Percentiles rank a stretch among this genome's conserved stretches.
Conservation (phyloP, 2,113 vertebrate genomes). For the Harpagus bidentatus region DNA sequence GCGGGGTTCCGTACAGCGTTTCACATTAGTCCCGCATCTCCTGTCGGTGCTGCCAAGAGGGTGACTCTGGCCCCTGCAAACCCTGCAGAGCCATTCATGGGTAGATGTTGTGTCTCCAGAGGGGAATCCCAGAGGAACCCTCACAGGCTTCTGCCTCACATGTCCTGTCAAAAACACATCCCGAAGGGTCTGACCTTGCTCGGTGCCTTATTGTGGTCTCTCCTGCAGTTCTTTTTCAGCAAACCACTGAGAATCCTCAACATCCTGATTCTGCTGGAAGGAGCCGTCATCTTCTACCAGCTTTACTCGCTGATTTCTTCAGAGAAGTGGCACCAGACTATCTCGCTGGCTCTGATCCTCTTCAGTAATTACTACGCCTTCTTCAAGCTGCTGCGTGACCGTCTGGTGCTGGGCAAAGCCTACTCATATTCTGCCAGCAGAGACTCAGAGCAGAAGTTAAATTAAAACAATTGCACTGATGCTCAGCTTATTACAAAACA, state of each 20-base stretch:
- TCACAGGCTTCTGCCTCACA: rapidly evolving
- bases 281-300: constrained; percentile 96
- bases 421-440: constrained; percentile 86
- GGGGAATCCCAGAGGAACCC: background rate
- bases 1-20: rapidly evolving
- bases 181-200: rapidly evolving
- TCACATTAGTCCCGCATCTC: rapidly evolving
- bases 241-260: constrained; percentile 96
- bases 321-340: constrained; percentile 97
- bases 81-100: rapidly evolving
- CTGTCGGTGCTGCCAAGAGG: rapidly evolving
- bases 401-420: constrained; percentile 94
- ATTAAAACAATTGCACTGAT: constrained; percentile 69
- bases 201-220: rapidly evolving
- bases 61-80: background rate
- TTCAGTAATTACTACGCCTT: constrained; percentile 99
- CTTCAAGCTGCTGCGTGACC: constrained; percentile 96
- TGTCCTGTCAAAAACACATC: rapidly evolving
- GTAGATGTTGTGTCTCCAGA: too few species aligned
- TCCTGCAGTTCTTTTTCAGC: constrained; percentile 95
- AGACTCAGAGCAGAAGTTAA: constrained; percentile 89
- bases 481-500: constrained; percentile 2
- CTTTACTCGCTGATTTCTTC: constrained; percentile 94
- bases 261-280: constrained; percentile 94
- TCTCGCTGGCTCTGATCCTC: constrained; percentile 95